Percentiles rank a stretch among this genome's conserved stretches.
Evolutionary conservation across 2,113 vertebrate genomes (phyloP).

Genomic region (Marcusenius ussheri): DNA sequence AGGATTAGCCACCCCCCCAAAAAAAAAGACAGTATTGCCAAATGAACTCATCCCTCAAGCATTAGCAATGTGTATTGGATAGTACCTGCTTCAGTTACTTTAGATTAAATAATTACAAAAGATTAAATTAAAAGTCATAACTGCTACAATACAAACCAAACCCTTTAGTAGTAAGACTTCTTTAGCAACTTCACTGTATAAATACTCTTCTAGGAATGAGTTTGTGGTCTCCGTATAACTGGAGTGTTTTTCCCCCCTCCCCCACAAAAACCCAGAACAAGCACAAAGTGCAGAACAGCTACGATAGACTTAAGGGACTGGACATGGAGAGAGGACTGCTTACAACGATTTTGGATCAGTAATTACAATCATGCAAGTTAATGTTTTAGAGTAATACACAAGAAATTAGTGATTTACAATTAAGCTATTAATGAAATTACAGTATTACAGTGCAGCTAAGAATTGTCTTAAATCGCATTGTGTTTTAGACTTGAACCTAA

Average conservation of each 20-base stretch:
- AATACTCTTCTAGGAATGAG: background rate
- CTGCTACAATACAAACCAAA: background rate
- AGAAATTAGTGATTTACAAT: background rate
- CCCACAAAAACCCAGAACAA: background rate
- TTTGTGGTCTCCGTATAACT: background rate
- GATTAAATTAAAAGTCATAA: background rate
- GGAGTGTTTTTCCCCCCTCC: background rate
- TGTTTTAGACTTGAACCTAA: background rate
- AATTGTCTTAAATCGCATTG: background rate
- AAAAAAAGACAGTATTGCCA: background rate
- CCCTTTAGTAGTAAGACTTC: background rate
- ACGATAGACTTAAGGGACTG: background rate
- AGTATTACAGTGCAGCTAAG: background rate
- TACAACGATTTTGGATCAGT: background rate
- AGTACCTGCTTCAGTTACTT: background rate
- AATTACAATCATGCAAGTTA: background rate
- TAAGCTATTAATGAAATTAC: background rate
- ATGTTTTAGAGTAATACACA: background rate
- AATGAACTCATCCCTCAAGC: background rate
- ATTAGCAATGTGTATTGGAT: background rate
- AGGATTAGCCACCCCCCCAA: background rate
- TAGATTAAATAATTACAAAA: background rate
- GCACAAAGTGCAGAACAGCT: background rate
- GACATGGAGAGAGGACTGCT: background rate
- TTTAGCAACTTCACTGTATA: slow-evolving; percentile 7